A percentile compares a stretch with the other conserved stretches of the same genome.
Conservation (phyloP, 2,113 vertebrate species). For the Quiscalus mexicanus region DNA sequence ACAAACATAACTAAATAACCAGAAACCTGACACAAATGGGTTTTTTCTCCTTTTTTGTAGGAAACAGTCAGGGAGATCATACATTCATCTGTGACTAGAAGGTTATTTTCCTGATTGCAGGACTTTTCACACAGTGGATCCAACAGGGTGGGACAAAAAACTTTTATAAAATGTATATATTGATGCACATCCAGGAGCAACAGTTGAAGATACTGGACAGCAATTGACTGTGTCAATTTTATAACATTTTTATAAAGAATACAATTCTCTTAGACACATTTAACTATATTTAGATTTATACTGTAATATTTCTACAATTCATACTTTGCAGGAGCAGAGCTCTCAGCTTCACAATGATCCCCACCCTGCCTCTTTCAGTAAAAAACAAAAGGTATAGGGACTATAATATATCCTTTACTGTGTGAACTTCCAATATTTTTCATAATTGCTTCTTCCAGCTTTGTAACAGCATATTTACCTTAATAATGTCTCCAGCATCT, state of each 20-base stretch:
- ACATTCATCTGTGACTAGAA: not conserved
- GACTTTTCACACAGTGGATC: not conserved
- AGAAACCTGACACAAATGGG: rapidly evolving
- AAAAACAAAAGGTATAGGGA: not conserved
- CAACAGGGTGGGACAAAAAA: not conserved
- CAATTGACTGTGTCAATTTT: not conserved
- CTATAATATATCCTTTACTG: not conserved
- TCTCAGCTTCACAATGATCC: not conserved
- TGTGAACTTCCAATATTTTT: not conserved
- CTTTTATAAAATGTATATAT: not conserved
- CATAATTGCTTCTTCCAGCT: not conserved
- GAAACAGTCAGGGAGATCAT: not conserved
- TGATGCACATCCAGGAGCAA: not conserved
- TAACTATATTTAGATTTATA: not conserved
- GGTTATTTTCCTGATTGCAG: not conserved
- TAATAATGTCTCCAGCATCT: not conserved
- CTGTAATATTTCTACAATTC: not conserved
- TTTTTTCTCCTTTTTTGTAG: not conserved
- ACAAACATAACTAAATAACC: not conserved
- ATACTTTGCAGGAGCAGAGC: not conserved
- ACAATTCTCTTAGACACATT: rapidly evolving
- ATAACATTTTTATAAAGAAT: not conserved
- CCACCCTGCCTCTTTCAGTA: not conserved
- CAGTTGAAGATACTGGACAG: not conserved
- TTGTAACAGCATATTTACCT: not conserved